Base-by-base conservation (phyloP, 2,888 invertebrate species). In the Trisateles emortualis region DNA sequence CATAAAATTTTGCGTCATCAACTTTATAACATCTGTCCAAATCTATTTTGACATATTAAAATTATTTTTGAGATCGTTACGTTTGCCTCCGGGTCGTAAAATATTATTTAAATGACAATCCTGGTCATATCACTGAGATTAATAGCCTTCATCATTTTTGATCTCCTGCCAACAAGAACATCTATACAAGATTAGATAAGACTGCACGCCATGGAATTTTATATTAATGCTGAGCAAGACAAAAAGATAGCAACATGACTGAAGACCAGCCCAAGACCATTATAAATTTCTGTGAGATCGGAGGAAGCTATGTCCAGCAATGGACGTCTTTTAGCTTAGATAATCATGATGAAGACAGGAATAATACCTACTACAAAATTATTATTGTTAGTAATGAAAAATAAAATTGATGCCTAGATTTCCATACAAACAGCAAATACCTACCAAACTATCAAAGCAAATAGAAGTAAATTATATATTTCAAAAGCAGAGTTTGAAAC, bases 81-180 rank as follows among this genome's bases (percentile, higher is more conserved):
- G 42, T 36, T 40, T 56, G 33, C 40, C 49, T 22, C 36, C 39
- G 43, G 49, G 4, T 60, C 51, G 55, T 64, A 64, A 59, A 66
- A 61, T 72, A 51, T 66, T 35, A 68, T 59, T 52, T 44, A 72
- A 57, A 51, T 61, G 57, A 66, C 55, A 51, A 61, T 54, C 59
- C 59, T 66, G 44, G 69, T 71, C 57, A 68, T 68, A 68, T 72
- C 69, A 40, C 59, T 16, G 19, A 60, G 49, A 72, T 72, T 61
- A 62, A 68, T 72, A 48, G 48, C 46, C 45, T 48, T 56, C 30
- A 66, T 53, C 44, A 62, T 70, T 60, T 73, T 73, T 72, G 72
- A 73, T 57, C 57, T 42, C 3, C 39, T 66, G 72, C 72, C 72
- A 72, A 70, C 52, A 41, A 52, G 22, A 56, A 54, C 64, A 52